Conservation (phyloP, 2,113 vertebrate species). For the Gymnorhina tibicen region DNA sequence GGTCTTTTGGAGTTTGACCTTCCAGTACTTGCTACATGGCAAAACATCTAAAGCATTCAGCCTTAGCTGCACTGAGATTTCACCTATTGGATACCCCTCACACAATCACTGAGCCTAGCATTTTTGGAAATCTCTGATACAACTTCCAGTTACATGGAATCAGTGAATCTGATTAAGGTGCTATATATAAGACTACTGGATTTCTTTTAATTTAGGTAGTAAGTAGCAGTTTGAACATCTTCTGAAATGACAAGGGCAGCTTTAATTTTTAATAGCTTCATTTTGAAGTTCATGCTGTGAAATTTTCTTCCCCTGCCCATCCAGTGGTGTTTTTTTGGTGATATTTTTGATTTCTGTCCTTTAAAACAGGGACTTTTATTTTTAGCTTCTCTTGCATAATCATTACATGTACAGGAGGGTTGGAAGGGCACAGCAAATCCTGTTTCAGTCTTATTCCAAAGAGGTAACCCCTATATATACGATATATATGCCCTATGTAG, state of each 20-base stretch:
- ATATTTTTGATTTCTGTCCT: neutral
- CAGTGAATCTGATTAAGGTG: neutral
- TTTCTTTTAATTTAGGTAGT: neutral
- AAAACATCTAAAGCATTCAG: neutral
- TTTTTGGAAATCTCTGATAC: neutral
- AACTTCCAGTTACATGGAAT: neutral
- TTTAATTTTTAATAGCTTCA: neutral
- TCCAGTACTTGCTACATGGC: neutral
- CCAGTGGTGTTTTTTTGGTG: neutral
- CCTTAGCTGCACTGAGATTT: neutral
- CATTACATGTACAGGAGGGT: neutral
- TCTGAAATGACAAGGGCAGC: neutral
- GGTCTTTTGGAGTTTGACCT: neutral
- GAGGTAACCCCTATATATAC: neutral
- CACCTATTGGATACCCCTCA: neutral
- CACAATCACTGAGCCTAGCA: neutral
- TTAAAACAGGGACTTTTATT: neutral
- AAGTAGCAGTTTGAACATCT: neutral
- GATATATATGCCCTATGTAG: neutral
- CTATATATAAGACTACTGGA: neutral
- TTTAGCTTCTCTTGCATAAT: neutral
- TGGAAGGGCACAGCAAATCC: neutral
- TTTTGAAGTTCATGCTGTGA: neutral
- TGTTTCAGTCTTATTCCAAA: neutral
- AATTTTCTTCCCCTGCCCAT: neutral